phyloP scores from a whole-genome alignment of 2,113 vertebrate species.

The Pica pica region DNA sequence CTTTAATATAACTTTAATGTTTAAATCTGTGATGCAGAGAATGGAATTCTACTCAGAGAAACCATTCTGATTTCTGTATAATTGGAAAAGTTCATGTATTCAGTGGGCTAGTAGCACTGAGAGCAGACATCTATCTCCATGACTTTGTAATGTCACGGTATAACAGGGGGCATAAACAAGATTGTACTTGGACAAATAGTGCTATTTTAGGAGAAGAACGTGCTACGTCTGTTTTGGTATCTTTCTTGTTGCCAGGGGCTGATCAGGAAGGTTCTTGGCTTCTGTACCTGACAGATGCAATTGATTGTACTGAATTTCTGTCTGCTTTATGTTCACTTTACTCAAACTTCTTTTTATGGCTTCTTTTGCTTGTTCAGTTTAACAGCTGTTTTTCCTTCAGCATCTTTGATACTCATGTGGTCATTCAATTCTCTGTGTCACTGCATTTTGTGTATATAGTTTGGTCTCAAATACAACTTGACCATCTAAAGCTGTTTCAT shows the following conservation, averaged over 20 bases:
- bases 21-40: constrained; percentile 42
- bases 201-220: background rate
- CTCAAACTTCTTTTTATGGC: background rate
- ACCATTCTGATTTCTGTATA: constrained; percentile 16
- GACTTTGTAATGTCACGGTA: background rate
- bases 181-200: background rate
- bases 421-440: background rate
- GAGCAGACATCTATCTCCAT: background rate
- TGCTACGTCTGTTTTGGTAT: background rate
- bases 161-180: background rate
- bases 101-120: background rate
- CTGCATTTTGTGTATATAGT: background rate
- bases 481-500: background rate
- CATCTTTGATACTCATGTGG: background rate
- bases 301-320: background rate
- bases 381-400: background rate
- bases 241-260: background rate
- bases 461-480: background rate
- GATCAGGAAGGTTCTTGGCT: background rate
- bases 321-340: background rate
- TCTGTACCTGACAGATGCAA: background rate
- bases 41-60: constrained; percentile 24
- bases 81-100: constrained; percentile 30
- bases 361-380: background rate
- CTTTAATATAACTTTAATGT: constrained; percentile 50